Evolutionary conservation across 2,113 vertebrate species (phyloP), one percentile per base, ranked within the genome.

Genomic region (Apeltes quadracus): DNA sequence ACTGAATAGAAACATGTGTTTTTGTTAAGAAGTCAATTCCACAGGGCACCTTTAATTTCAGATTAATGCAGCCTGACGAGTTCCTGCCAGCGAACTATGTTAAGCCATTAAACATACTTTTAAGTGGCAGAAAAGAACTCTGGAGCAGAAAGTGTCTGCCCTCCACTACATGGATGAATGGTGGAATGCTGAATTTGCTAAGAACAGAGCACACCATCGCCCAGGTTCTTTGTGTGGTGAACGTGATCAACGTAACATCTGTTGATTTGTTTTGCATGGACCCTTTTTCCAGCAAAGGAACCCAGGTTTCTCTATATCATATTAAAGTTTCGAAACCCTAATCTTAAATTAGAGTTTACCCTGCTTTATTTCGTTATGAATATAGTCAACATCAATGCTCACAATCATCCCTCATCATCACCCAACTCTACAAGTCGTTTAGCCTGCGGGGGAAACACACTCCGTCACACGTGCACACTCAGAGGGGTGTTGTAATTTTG

Each of bases 401-500:
- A 54, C 81, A 75, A 56, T 73, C 70, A 75, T 84, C 78, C 73
- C 54, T 88, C 79, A 79, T 84, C 75, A 43, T 83, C 69, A 62
- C 7, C 36, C 75, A 65, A 57, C 76, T 48, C 79, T 72, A 66
- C 64, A 62, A 78, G 77, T 82, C 68, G 27, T 81, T 75, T 75
- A 72, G 67, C 84, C 22, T 23, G 27, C 29, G 7, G 44, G 72
- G 39, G 61, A 62, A 75, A 75, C 79, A 81, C 69, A 75, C 79
- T 61, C 69, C 34, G 34, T 80, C 81, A 72, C 76, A 74, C 77
- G 38, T 4, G 41, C 73, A 63, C 18, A 69, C 66, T 72, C 34
- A 23, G 22, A 65, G 36, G 70, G 81, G 83, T 54, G 83, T 72
- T 65, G 83, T 89, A 91, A 90, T 90, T 88, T 76, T 78, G 76